phyloP scores from a whole-genome alignment of 2,888 invertebrate species.

The Polydrusus cervinus region DNA sequence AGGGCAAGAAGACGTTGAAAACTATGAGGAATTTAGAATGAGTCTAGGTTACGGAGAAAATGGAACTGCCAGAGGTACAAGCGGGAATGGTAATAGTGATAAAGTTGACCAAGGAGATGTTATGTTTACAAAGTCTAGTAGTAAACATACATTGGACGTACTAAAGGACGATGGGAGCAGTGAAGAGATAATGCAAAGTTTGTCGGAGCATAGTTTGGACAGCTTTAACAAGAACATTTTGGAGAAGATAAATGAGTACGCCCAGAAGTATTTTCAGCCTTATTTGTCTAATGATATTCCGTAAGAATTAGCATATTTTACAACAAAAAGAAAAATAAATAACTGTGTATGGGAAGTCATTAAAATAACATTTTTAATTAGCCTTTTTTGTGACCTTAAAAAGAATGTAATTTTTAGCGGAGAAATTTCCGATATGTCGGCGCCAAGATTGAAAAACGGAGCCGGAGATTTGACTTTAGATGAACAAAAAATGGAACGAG shows the following conservation, averaged over 20 bases:
- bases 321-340: too few species aligned
- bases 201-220: neutral
- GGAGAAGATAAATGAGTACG: conserved; percentile 33
- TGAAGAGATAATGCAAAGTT: neutral
- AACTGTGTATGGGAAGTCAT: too few species aligned
- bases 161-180: neutral
- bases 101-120: neutral
- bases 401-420: conserved; percentile 28
- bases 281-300: conserved; percentile 44
- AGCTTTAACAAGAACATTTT: conserved; percentile 24
- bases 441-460: conserved; percentile 2
- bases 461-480: conserved; percentile 45
- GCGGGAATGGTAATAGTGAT: neutral
- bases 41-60: conserved; percentile 40
- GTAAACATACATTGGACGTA: conserved; percentile 9
- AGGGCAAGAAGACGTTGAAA: conserved; percentile 37
- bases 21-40: conserved; percentile 47
- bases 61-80: neutral
- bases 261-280: conserved; percentile 45
- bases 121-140: conserved; percentile 21
- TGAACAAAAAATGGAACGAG: conserved; percentile 70
- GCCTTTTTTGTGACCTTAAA: too few species aligned
- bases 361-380: conserved; percentile 3
- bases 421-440: conserved; percentile 3
- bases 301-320: conserved; percentile 32